A percentile compares a stretch with the other conserved stretches of the same genome.
phyloP scores from a whole-genome alignment of 2,797 vertebrate genomes.

The Agapornis canus region DNA sequence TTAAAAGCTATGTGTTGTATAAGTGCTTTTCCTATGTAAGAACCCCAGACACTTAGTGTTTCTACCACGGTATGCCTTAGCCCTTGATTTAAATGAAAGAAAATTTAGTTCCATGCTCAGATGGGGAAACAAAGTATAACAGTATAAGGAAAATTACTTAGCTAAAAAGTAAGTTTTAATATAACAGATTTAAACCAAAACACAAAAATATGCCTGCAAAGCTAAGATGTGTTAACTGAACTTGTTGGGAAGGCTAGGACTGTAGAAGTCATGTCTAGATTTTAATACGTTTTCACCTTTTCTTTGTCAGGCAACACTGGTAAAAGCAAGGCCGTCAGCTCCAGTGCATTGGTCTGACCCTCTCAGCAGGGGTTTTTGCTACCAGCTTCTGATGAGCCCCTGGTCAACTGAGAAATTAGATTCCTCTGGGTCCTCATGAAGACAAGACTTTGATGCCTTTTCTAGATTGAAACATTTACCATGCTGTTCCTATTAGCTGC shows the following conservation, averaged over 20 bases:
- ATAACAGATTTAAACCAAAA: not conserved
- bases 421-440: not conserved
- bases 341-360: not conserved
- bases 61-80: not conserved
- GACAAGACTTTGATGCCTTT: not conserved
- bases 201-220: not conserved
- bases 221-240: not conserved
- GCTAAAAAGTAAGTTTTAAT: not conserved
- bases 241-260: not conserved
- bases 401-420: not conserved
- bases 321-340: fast-evolving
- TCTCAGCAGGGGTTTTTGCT: not conserved
- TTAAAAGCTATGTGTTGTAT: not conserved
- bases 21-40: not conserved
- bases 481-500: not conserved
- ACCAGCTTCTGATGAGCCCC: not conserved
- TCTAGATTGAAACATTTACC: not conserved
- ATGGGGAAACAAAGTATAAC: not conserved
- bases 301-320: not conserved
- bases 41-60: not conserved
- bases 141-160: not conserved
- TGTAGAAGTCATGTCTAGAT: not conserved
- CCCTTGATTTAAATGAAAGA: not conserved
- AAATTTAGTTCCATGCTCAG: not conserved
- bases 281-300: not conserved